phyloP scores from a whole-genome alignment of 1,140 invertebrate species.

The Rhysida immarginata region DNA sequence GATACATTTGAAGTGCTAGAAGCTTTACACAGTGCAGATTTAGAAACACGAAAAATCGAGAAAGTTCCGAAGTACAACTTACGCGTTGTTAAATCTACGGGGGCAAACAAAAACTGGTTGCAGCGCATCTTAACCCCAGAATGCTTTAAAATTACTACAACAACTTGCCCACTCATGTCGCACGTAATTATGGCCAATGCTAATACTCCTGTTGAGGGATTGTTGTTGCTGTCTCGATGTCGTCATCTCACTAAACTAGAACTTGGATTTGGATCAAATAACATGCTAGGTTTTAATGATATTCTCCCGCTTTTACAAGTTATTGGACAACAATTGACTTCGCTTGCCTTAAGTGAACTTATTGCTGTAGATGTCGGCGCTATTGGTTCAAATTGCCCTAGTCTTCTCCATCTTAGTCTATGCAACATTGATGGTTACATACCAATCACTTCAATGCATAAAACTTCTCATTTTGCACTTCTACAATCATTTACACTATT shows the following conservation, averaged over 20 bases:
- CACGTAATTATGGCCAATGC: not conserved
- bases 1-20: slow-evolving; percentile 1
- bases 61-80: not conserved
- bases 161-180: not conserved
- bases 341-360: not conserved
- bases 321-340: not conserved
- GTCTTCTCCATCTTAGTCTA: not conserved
- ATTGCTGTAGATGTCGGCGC: not conserved
- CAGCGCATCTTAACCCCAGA: not conserved
- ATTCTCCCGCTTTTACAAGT: not conserved
- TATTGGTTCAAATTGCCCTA: not conserved
- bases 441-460: not conserved
- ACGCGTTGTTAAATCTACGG: not conserved
- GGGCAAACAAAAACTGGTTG: not conserved
- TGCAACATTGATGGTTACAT: not conserved
- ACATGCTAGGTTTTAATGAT: not conserved
- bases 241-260: not conserved
- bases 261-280: not conserved
- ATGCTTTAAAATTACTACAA: not conserved
- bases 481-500: not conserved
- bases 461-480: not conserved
- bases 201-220: not conserved
- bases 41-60: not conserved
- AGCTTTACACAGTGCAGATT: not conserved
- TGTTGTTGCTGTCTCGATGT: not conserved